Evolutionary conservation across 1,140 invertebrate species (phyloP), one percentile per base, ranked within the genome.

Genomic region (Idris sp.): DNA sequence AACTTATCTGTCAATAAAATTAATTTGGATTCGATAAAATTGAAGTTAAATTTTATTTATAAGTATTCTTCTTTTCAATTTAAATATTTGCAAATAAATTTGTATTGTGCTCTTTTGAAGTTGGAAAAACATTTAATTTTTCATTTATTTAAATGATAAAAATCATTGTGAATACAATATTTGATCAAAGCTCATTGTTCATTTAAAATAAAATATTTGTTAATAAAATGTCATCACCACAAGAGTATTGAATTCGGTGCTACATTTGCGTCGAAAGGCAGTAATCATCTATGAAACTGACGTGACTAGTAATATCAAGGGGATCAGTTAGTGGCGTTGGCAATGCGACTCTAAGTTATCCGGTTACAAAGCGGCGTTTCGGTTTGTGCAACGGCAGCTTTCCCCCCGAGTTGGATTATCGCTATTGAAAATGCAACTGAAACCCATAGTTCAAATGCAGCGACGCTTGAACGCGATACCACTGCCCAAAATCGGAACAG

Each of bases 351-450:
- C 82, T 79, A 80, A 80, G 80, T 81, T 83, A 83, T 83, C 80
- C 76, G 78, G 78, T 83, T 81, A 83, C 82, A 83, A 83, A 83
- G 82, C 80, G 71, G 79, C 78, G 71, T 67, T 67, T 73, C 62
- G 76, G 67, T 78, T 78, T 78, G 72, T 78, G 77, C 77, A 78
- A 71, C 51, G 67, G 40, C 71, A 53, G 61, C 58, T n/a, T n/a
- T n/a, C 72, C 76, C 69, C 31, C 41, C 40, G 64, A 43, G 46
- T 38, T 69, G 80, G 77, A 82, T 83, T 81, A 81, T 81, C 80
- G 79, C 75, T 61, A 83, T 80, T 80, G 80, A 80, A 83, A 83
- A 82, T 82, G 79, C 80, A 83, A 82, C 80, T 77, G 78, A 83
- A 83, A 79, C 79, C 77, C 72, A 79, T 71, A 81, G 81, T 83